Conservation (phyloP, 2,888 invertebrate genomes). For the Baronia brevicornis region DNA sequence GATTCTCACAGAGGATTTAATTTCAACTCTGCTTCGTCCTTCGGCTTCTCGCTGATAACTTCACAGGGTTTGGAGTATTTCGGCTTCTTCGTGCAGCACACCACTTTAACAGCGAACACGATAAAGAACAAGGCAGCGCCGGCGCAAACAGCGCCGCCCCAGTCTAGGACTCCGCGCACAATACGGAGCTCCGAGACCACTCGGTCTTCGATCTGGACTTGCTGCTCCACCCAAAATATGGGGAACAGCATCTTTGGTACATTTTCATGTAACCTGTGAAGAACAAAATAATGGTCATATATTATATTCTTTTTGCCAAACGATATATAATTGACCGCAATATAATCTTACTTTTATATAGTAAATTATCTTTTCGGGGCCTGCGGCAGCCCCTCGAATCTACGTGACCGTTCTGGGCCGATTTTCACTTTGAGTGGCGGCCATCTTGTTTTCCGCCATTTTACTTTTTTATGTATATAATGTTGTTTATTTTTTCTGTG, state of each 20-base stretch:
- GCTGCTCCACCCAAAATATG: slow-evolving; percentile 86
- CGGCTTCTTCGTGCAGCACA: slow-evolving; percentile 35
- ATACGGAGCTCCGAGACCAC: slow-evolving; percentile 70
- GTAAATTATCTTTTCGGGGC: no score
- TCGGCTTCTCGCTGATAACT: slow-evolving; percentile 32
- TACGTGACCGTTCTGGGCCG: no score
- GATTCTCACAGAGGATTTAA: slow-evolving; percentile 43
- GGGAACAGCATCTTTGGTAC: slow-evolving; percentile 83
- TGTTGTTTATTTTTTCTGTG: no score
- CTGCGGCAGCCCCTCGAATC: no score
- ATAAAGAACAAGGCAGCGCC: slow-evolving; percentile 67
- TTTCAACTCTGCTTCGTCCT: slow-evolving; percentile 54
- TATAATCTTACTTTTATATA: neutral
- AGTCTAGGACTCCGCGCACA: slow-evolving; percentile 48
- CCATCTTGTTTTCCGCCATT: no score
- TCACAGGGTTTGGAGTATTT: slow-evolving; percentile 36
- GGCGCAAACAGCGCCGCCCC: slow-evolving; percentile 54
- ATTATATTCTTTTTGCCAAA: neutral
- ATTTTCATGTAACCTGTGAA: slow-evolving; percentile 77
- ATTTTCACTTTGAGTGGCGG: no score
- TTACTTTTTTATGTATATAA: no score
- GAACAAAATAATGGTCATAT: slow-evolving; percentile 3
- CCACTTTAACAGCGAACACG: slow-evolving; percentile 60
- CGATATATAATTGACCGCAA: neutral
- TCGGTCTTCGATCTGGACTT: slow-evolving; percentile 74